Evolutionary conservation across 2,888 invertebrate genomes (phyloP), one percentile per base, ranked within the genome.

Genomic region (Eurytoma adleriae): DNA sequence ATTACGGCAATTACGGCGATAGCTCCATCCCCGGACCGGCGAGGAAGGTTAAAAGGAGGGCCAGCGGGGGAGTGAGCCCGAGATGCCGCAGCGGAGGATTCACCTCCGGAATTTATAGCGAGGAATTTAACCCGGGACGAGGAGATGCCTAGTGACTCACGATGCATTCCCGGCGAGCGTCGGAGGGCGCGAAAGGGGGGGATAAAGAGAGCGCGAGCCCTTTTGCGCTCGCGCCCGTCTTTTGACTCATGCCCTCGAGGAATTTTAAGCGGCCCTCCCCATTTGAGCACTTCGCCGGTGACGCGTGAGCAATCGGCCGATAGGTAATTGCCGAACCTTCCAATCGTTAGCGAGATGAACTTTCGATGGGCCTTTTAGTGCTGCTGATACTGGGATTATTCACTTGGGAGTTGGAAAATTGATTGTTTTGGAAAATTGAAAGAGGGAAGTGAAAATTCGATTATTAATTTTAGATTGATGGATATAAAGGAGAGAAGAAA

Each of bases 241-340:
- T 61, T 76, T 76, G 76, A 76, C 68, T 76, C 68, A 69, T 52
- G 61, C 67, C 76, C 61, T 61, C 16, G 13, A 69, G 73, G 73
- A 73, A 73, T 73, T 73, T 66, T 14, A 40, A 66, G 40, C 20
- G 52, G 27, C n/a, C 40, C 40, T 40, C 40, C 30, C 18, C 14
- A 24, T 24, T 57, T 50, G 1, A 61, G 50, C 24, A 24, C 24
- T 20, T 27, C 2, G 2, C 3, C 18, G 20, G 13, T 27, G 59
- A 59, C 59, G 14, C 59, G 40, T 40, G 40, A 40, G 40, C 40
- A 40, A 40, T 40, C 40, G 5, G 40, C 7, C 40, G 40, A 40
- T 40, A 3, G 7, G 40, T 40, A 40, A 40, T 40, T 40, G 3
- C 40, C 40, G 40, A 40, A 3, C 40, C 40, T 40, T 3, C 0